Evolutionary conservation across 2,113 vertebrate genomes (phyloP), one percentile per base, ranked within the genome.

Genomic region (Cynoglossus semilaevis): DNA sequence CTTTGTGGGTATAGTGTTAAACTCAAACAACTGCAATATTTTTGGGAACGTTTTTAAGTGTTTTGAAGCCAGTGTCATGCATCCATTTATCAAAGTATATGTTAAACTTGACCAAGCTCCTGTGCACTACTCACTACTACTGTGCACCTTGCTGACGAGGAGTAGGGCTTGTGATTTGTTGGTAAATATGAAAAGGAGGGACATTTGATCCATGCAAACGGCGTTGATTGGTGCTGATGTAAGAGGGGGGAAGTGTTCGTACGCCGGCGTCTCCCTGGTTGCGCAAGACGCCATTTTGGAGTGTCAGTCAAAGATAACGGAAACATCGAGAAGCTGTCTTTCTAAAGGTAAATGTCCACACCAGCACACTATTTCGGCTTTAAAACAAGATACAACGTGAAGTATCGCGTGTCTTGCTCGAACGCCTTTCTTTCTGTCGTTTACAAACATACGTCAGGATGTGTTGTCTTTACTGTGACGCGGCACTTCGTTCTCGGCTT

Each of bases 271-370:
- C 67, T 82, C 77, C 77, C 82, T 66, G 87, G 83, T 76, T 89
- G 83, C 82, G 78, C 85, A 82, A 87, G 83, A 90, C 88, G 89
- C 89, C 89, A 91, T 91, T 91, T 91, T 91, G 89, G 78, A 83
- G 81, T 88, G 81, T 79, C 84, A 85, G 88, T 74, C 79, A 78
- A 77, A 80, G 69, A 84, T 78, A 82, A 82, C 79, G 70, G 75
- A 84, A 84, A 81, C 78, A 83, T 76, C 85, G 70, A 81, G 86
- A 85, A 88, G 82, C 79, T 63, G 83, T 73, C 48, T 70, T 78
- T 83, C 45, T 83, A 72, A 54, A 89, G 88, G 89, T 88, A 84
- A 85, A n/a, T 22, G 34, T 9, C 19, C 10, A 1, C 36, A 9
- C 8, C 29, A 43, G 43, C 8, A 5, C 9, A 4, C 1, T 7